Base-by-base conservation (phyloP, 2,797 vertebrate genomes). In the Acestrorhynchus altus region DNA sequence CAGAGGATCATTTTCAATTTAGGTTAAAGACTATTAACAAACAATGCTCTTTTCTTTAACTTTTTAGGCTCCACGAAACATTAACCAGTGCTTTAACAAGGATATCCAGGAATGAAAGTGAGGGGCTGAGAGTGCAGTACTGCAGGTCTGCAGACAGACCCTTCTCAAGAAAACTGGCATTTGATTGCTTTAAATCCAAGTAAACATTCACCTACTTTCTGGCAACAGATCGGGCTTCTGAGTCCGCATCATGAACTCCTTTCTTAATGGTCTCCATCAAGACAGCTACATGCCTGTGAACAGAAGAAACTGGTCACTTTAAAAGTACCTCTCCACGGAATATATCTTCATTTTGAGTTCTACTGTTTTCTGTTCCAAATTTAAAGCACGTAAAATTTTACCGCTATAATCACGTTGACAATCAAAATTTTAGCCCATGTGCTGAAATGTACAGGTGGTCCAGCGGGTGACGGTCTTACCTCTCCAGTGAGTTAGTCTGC, bases 221-320 rank as follows among this genome's bases (percentile, higher is more conserved):
- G 83, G 97, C 96, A 76, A 97, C 95, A 76, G 97, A 96, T 71
- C 96, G 94, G 69, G 96, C 97, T 91, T 99, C 98, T 0, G 97
- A 96, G 79, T 99, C 98, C 0, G 97, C 96, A 31, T 99, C 98
- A 0, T 97, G 96, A 86, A 99, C 92, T 73, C 97, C 98, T 79
- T 98, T 99, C 93, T 97, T 99, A 89, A 99, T 95, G 0, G 96
- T 98, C 86, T 99, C 96, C 56, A 92, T 95, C 83, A 99, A 85
- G 71, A 98, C 94, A 6, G 95, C 84, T 74, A 92, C 90, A 24
- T 99, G 96, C 84, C 98, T 99, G 18, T 35, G 70, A 70, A 90
- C 35, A 79, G 86, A 18, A 78, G 20, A 11, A 39, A 35, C 1
- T 11, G 70, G n/a, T 15, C 15, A 44, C 35, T 35, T 56, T 49